Evolutionary conservation across 2,113 vertebrate genomes (phyloP), one percentile per base, ranked within the genome.

Genomic region (Machaerirhynchus nigripectus): DNA sequence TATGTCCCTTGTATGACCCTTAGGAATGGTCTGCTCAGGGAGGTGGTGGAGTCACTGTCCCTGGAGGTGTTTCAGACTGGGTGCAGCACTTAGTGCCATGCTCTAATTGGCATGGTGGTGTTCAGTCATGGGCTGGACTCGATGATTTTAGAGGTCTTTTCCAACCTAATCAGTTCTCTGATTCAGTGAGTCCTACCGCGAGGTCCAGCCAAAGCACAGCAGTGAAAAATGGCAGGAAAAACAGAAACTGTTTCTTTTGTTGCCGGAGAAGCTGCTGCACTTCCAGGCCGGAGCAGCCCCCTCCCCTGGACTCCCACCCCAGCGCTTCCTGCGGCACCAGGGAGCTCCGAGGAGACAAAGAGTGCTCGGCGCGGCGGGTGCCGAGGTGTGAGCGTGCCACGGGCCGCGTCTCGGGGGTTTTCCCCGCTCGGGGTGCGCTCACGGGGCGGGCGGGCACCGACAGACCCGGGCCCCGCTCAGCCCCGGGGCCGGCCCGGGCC

Each of bases 41-140:
- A 44, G 16, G 39, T 3, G 30, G 13, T 3, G n/a, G 33, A 74
- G 24, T 7, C 40, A 0, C 24, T 3, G 17, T 35, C 30, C 24
- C 44, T 11, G 78, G 4, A 9, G 39, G 20, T 7, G 27, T 39
- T 21, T 21, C 3, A 31, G 15, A 3, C 26, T 5, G 60, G 33
- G 7, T 2, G 39, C 39, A 44, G 46, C 53, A 15, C 39, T 30
- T 1, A 6, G 33, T 26, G 46, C n/a, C 20, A 1, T 1, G n/a
- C 30, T 63, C 40, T 17, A 3, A 30, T 2, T 4, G 40, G 1
- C 24, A 18, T 0, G 20, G 39, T 3, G 53, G 11, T 1, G 69
- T 3, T 46, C 60, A 8, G 7, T 2, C 20, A 18, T 0, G 21
- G 33, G 6, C 2, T 4, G 19, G 33, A 52, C 15, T 8, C 13